Base-by-base conservation (phyloP, 2,888 invertebrate species). In the Drosophila helvetica region DNA sequence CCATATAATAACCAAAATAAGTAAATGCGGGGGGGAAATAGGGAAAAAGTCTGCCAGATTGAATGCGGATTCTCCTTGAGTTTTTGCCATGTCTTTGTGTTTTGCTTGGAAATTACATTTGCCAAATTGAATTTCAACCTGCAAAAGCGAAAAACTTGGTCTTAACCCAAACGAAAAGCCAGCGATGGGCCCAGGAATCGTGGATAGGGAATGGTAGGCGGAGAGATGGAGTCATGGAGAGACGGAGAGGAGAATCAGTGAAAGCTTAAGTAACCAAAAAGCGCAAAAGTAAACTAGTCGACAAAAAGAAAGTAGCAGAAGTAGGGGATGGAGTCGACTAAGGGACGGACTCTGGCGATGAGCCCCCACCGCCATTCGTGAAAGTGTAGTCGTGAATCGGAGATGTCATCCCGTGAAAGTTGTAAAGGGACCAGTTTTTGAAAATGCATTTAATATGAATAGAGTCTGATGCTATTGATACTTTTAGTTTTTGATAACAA, bases 101-200 rank as follows among this genome's bases (percentile, higher is more conserved):
- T 48, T 46, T 17, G 74, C 72, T 70, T 66, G 51, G 71, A 79
- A 74, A 84, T 83, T 88, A 88, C 74, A 88, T 83, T 83, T 83
- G 67, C 64, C 76, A 83, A 88, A 83, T 83, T 88, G 88, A 88
- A 88, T 87, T 86, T 83, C 62, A 80, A 83, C 80, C 70, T 78
- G 84, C 67, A 56, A 25, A 56, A 52, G 38, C 63, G 48, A 22
- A 45, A 61, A 68, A 73, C 53, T 71, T 71, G 55, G 69, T 38
- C 73, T 47, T 57, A 54, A 27, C 56, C 65, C 73, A 57, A 43
- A 19, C 30, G 18, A 22, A 27, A 18, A 56, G 27, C 7, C 50
- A 10, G 42, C 46, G 25, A 42, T 19, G 47, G 27, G 17, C 10
- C 10, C 43, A 25, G 42, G 51, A 9, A 10, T 15, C 19, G 19